Evolutionary conservation across 2,888 invertebrate genomes (phyloP), one percentile per base, ranked within the genome.

Genomic region (Apotomis turbidana): DNA sequence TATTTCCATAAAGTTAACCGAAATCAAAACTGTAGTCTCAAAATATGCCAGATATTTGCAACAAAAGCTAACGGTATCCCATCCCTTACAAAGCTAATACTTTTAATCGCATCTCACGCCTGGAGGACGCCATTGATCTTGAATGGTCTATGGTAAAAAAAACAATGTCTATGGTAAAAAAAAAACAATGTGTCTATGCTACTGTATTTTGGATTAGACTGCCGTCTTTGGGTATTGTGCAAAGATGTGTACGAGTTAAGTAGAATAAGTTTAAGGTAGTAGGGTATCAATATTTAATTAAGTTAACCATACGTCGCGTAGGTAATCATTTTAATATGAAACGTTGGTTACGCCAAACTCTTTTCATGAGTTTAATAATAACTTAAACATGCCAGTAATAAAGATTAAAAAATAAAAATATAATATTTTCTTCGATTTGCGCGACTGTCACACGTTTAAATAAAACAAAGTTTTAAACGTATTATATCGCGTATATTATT

Each of bases 171-270:
- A 71, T 71, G 71, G 27, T 2, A 67, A 60, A 74, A 51, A 69
- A 70, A 71, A 71, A 67, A 55, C 71, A 71, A 67, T 51, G 51
- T 27, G 55, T 61, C 55, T 60, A 71, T 71, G 71, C 71, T 71
- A 61, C 71, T 67, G 71, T 71, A 66, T 67, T 71, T 51, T 49
- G 64, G 54, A 70, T 70, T 46, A 69, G 46, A 10, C n/a, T 68
- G 12, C 10, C 36, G 64, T 12, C 44, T 59, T 54, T 41, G 10
- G 8, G 41, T 36, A 55, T 71, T 71, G 71, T 66, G 60, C 66
- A 71, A 71, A n/a, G 55, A 46, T 62, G 27, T 49, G 49, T 57
- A 27, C 57, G 4, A 55, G 49, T 52, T 44, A 27, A 27, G 27
- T 27, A 64, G 52, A 63, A 58, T 44, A 63, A 63, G 36, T 49